A percentile compares a stretch with the other conserved stretches of the same genome.
Conservation (phyloP, 1,140 invertebrate species). For the Cepaea nemoralis region DNA sequence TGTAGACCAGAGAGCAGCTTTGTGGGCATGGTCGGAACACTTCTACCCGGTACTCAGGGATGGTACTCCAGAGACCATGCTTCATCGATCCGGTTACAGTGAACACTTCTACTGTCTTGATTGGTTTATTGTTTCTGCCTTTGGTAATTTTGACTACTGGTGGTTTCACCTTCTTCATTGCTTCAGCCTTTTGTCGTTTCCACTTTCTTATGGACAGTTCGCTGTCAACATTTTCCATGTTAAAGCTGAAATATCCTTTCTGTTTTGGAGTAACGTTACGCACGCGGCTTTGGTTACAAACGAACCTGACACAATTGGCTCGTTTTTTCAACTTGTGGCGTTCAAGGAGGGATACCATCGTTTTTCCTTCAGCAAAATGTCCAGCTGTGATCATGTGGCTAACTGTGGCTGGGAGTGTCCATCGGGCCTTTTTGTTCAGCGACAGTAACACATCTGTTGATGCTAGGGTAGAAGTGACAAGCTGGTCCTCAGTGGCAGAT, state of each 20-base stretch:
- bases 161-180: background rate
- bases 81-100: background rate
- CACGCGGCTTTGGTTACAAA: constrained; percentile 37
- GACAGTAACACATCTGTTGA: constrained; percentile 44
- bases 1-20: constrained; percentile 36
- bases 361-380: constrained; percentile 4
- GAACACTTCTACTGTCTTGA: background rate
- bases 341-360: constrained; percentile 46
- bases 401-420: constrained; percentile 41
- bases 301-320: constrained; percentile 48
- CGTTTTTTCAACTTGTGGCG: constrained; percentile 47
- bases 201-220: background rate
- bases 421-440: constrained; percentile 50
- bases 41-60: constrained; percentile 25
- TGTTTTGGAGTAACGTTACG: constrained; percentile 20
- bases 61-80: background rate
- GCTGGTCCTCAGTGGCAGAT: background rate
- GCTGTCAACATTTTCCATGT: constrained; percentile 8
- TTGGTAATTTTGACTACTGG: background rate
- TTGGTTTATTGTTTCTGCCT: background rate
- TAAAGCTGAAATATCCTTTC: constrained; percentile 41
- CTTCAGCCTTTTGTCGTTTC: background rate
- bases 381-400: constrained; percentile 39
- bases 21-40: constrained; percentile 41
- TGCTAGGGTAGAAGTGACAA: background rate